Base-by-base conservation (phyloP, 2,113 vertebrate species). In the Sterna hirundo region DNA sequence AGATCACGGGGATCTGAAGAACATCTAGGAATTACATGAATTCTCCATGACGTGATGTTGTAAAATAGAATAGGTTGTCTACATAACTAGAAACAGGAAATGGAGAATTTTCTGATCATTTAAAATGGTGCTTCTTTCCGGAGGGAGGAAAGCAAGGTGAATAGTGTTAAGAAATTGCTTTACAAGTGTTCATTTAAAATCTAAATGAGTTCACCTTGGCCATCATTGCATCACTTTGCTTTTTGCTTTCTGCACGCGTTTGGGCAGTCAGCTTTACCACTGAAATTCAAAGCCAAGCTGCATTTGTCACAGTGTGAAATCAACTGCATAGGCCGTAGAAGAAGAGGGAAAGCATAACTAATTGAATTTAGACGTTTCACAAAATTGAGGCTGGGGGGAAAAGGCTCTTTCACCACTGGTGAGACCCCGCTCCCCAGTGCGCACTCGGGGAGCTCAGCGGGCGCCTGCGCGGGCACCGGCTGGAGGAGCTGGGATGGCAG, bases 291-390 rank as follows among this genome's bases (percentile, higher is more conserved):
- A 96, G 76, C 68, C 75, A 47, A 36, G 83, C 75, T 75, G 92
- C 72, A 22, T 94, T 93, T 95, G 90, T 90, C 88, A 88, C 76
- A 86, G 79, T 42, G 52, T 75, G 80, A 91, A 75, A 92, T 78
- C 88, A 84, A 5, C 90, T 92, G 76, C 72, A 27, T 5, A 27
- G 90, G 71, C 85, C 32, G 34, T 57, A 74, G 88, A 83, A 81
- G 84, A 86, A 54, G 85, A 91, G 78, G 68, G 76, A 81, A 70
- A 68, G 88, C 93, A 86, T 51, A 75, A 81, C 80, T 94, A 88
- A 92, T 64, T 66, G 80, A 80, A 90, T 93, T 82, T 54, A 86
- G 90, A 66, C 1, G 0, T 80, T 66, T 66, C 5, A 19, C 68
- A 62, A 16, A 71, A 19, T 47, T 1, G 8, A 34, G 82, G 54